Base-by-base conservation (phyloP, 2,113 vertebrate species). In the Scatophagus argus region DNA sequence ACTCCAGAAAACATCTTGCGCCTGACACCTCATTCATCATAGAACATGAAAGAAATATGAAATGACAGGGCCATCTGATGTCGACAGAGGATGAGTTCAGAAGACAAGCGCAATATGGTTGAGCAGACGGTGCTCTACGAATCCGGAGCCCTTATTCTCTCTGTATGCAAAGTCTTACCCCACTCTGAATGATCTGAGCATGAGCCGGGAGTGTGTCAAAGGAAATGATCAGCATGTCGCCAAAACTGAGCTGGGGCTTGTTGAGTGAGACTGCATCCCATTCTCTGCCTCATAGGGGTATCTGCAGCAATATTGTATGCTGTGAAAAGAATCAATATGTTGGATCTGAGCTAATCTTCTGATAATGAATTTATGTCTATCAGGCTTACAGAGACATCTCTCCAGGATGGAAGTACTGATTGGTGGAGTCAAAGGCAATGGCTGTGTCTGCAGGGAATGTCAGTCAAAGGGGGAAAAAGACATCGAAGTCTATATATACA, bases 11-110 rank as follows among this genome's bases (percentile, higher is more conserved):
- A 89, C 88, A 87, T 88, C 66, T 87, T 64, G 67, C 25, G 54
- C 55, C 74, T 85, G 91, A 92, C 87, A 90, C 83, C 88, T 93
- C 89, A 93, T 92, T 93, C 83, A 91, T 91, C 91, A 93, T 32
- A 8, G 49, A 77, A 38, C 36, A 70, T 54, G 58, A 71, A 31
- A 71, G 73, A 88, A 89, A 91, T 84, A 60, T 63, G 65, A 93
- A 84, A 90, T 82, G 91, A 91, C 87, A 85, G 64, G 66, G 54
- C 86, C 74, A 55, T 83, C 66, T 86, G 84, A 83, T 79, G 81
- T 67, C 5, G 10, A 61, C 46, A 66, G 56, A 67, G 29, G 44
- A 81, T 27, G 81, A 80, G 39, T 14, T 36, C 71, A 69, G 74
- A 66, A 85, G 74, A 83, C 80, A 29, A 60, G 84, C 41, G 19